Base-by-base conservation (phyloP, 2,113 vertebrate genomes). In the Callochromis pleurospilus region DNA sequence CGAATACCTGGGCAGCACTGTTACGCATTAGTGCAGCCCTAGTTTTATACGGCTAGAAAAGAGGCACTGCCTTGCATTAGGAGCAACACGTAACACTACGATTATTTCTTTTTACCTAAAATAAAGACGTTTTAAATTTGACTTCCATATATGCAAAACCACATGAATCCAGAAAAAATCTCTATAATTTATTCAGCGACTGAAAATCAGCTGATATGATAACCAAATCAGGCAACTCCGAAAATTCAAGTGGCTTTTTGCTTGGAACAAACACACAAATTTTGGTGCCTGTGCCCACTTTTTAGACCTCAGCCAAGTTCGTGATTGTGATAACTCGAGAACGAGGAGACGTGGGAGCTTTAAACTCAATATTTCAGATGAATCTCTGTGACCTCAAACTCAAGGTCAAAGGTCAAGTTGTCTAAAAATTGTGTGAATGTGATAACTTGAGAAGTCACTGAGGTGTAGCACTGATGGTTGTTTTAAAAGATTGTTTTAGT, bases 351-450 rank as follows among this genome's bases (percentile, higher is more conserved):
- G 60, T 21, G 19, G 60, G 33, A 38, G 19, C 10, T 2, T 65
- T 10, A 65, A 65, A 65, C 60, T 55, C 2, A n/a, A 38, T 38
- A 5, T 38, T 36, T 65, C 60, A 65, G 31, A n/a, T n/a, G 60
- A 38, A 62, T 62, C 9, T 12, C 31, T 2, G 58, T 62, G 17
- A 65, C 10, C 33, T 65, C 60, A 65, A 65, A 38, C 19, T 65
- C 19, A 68, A 38, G 62, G 60, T 21, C 60, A 38, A 65, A 36
- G 60, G 60, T 65, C 31, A 36, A 65, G 31, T 38, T 65, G 62
- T 38, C 62, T 68, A 1, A 68, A 68, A 13, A 21, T 1, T 3
- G 13, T 68, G 33, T 8, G 33, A 68, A 13, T 8, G 33, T 38
- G 33, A 68, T 21, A 0, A 68, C 19, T 38, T 7, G 33, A 21